These are phyloP conservation scores for Perdita meconis DNA, from an alignment of 2,888 invertebrate genomes.

Conservation along the genomic window DNA sequence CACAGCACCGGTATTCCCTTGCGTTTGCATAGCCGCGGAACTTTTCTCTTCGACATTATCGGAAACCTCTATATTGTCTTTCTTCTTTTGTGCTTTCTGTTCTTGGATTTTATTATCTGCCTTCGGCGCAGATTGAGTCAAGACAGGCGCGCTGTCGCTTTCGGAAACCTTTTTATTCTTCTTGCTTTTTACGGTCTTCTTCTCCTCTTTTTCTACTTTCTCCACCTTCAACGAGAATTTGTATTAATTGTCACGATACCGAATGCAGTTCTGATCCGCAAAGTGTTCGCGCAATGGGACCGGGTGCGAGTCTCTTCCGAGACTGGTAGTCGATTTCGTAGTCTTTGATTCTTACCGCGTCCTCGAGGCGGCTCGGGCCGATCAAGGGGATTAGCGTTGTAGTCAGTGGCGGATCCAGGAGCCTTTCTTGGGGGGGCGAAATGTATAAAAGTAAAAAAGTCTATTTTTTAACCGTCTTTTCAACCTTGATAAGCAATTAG, in stretches of 20 bases:
- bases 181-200: slow-evolving; percentile 83
- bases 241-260: not conserved
- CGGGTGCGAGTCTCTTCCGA: no score
- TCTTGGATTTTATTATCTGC: slow-evolving; percentile 72
- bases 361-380: no score
- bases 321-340: no score
- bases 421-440: no score
- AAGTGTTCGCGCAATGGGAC: no score
- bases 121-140: slow-evolving; percentile 63
- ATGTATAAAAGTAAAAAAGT: no score
- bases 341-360: no score
- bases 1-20: slow-evolving; percentile 81
- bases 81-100: slow-evolving; percentile 70
- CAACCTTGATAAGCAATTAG: no score
- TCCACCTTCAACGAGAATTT: slow-evolving; percentile 68
- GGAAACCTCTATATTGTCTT: slow-evolving; percentile 63
- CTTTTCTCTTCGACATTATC: slow-evolving; percentile 64
- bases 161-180: slow-evolving; percentile 80
- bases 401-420: no score
- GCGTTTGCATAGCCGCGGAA: slow-evolving; percentile 68
- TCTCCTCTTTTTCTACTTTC: slow-evolving; percentile 80
- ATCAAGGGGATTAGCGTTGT: not conserved
- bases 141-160: slow-evolving; percentile 73
- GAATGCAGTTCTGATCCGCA: no score
- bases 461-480: no score